Conservation (phyloP, 2,888 invertebrate species). For the Diarsia rubi region DNA sequence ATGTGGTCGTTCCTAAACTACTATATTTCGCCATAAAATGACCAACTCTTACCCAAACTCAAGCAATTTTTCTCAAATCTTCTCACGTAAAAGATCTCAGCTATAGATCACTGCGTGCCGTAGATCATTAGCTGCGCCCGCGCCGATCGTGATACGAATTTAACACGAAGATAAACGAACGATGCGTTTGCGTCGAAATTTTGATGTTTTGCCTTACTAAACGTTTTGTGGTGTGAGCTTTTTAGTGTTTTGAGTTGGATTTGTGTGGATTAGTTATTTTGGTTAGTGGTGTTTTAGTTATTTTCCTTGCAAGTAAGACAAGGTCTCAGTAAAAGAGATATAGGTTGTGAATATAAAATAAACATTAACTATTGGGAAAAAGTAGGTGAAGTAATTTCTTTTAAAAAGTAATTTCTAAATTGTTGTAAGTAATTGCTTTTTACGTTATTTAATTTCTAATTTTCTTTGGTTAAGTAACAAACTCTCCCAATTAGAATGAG, state of each 20-base stretch:
- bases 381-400: background rate
- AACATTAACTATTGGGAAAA: background rate
- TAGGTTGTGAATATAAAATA: background rate
- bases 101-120: conserved; percentile 65
- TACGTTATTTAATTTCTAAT: no score
- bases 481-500: background rate
- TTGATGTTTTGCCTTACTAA: conserved; percentile 40
- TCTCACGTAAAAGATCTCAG: conserved; percentile 65
- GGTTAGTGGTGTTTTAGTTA: no score
- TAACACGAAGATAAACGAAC: conserved; percentile 61
- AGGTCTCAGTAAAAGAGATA: background rate
- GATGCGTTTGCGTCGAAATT: conserved; percentile 52
- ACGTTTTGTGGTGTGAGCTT: conserved; percentile 15
- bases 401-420: no score
- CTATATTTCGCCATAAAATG: background rate
- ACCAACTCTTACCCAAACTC: conserved; percentile 12
- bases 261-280: background rate
- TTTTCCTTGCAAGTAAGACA: background rate
- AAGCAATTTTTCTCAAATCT: conserved; percentile 32
- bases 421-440: no score
- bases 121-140: conserved; percentile 73
- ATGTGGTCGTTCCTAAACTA: no score
- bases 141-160: conserved; percentile 76
- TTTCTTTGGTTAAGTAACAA: background rate
- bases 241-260: background rate